Base-by-base conservation (phyloP, 2,797 vertebrate species). In the Borostomias antarcticus region DNA sequence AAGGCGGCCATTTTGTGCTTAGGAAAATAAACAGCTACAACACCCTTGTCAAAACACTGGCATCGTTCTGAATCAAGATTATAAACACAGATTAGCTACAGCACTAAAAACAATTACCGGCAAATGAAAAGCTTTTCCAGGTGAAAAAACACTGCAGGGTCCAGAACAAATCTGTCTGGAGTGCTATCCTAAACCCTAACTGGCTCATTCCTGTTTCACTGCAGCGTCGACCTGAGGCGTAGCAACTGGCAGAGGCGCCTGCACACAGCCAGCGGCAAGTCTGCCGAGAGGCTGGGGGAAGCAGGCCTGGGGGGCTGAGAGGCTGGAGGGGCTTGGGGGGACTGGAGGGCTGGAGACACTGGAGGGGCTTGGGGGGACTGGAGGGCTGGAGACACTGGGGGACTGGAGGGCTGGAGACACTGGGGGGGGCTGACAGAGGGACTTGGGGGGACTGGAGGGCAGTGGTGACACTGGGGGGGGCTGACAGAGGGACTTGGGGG, bases 51-150 rank as follows among this genome's bases (percentile, higher is more conserved):
- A 76, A 79, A 86, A 82, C 58, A 78, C 61, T 58, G 66, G 48
- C 2, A 8, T 74, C 70, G 71, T 68, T 80, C 71, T 77, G 15
- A 84, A 81, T 84, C 80, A 73, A 77, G 78, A 83, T 82, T 29
- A 56, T 58, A 84, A 80, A 86, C 70, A 76, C 17, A 82, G 80
- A 87, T 82, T 59, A 69, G 74, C 53, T 15, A 29, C 26, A 65
- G 70, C 58, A 74, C 67, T 64, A 13, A 33, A 69, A 83, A 70
- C 57, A 68, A 50, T 69, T 35, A 43, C 52, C 59, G 60, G 70
- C 69, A 72, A 79, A 79, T 64, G 48, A 69, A 68, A 83, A 58
- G 65, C 21, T 62, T 40, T 21, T 50, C 13, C 56, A 23, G 8
- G 50, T 73, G 63, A 53, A 33, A 77, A 82, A 85, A 81, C 62